Evolutionary conservation across 2,888 invertebrate genomes (phyloP).

Genomic region (Acrocyrtus sp.): DNA sequence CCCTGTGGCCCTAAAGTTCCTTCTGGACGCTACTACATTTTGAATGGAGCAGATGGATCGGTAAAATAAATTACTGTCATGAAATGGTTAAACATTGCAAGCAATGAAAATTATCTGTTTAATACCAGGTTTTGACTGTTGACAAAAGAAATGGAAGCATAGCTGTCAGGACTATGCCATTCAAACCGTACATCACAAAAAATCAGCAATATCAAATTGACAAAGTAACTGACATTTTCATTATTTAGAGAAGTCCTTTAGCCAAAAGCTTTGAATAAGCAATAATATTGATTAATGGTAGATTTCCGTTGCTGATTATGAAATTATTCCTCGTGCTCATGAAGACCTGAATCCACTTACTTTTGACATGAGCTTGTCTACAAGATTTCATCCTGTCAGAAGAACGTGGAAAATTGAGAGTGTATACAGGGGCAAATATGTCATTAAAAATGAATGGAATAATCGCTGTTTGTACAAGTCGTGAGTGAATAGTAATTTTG

Average conservation of each 20-base stretch:
- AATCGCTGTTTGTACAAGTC: slow-evolving; percentile 57
- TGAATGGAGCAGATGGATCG: slow-evolving; percentile 58
- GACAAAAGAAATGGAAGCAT: slow-evolving; percentile 33
- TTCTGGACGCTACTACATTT: slow-evolving; percentile 53
- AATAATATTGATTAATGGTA: no score
- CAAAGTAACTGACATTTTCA: slow-evolving; percentile 46
- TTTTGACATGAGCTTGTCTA: slow-evolving; percentile 52
- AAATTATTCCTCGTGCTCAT: slow-evolving; percentile 56
- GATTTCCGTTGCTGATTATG: slow-evolving; percentile 56
- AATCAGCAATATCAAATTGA: slow-evolving; percentile 58
- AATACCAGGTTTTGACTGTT: slow-evolving; percentile 47
- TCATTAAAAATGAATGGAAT: slow-evolving; percentile 59
- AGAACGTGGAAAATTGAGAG: slow-evolving; percentile 57
- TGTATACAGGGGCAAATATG: slow-evolving; percentile 55
- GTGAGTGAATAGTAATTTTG: slow-evolving; percentile 39
- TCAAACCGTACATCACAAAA: slow-evolving; percentile 55
- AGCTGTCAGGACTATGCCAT: slow-evolving; percentile 43
- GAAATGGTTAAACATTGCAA: background rate
- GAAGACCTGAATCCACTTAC: slow-evolving; percentile 55
- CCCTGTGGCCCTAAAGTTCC: slow-evolving; percentile 61
- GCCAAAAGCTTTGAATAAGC: background rate
- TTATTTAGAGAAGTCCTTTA: background rate
- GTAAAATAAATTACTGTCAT: slow-evolving; percentile 21
- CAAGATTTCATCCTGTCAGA: slow-evolving; percentile 39
- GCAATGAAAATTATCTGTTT: background rate